phyloP scores from a whole-genome alignment of 2,888 invertebrate species.

The Ormyrus thymus region DNA sequence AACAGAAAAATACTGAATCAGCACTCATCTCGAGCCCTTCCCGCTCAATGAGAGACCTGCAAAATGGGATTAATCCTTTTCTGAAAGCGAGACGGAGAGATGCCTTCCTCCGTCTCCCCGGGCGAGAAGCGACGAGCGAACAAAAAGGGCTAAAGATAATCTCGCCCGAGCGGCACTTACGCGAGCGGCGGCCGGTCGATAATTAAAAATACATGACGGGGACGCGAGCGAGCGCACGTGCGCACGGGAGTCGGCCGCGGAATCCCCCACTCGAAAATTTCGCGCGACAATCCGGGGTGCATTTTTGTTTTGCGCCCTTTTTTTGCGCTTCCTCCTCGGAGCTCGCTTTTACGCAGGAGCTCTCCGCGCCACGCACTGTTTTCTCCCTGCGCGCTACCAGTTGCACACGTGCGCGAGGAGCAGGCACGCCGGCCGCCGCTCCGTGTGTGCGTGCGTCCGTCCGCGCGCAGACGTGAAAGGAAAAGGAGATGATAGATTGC shows the following conservation, averaged over 20 bases:
- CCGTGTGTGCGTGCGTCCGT: background rate
- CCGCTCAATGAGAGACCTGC: too few species aligned
- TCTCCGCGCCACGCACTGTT: background rate
- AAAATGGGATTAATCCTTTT: too few species aligned
- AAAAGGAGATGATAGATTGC: conserved; percentile 35
- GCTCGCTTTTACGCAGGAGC: too few species aligned
- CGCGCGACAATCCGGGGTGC: conserved; percentile 14
- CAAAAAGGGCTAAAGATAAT: conserved; percentile 41
- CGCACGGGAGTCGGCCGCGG: background rate
- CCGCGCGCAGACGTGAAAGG: conserved; percentile 1
- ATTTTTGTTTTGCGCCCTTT: too few species aligned
- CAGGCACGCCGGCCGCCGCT: too few species aligned
- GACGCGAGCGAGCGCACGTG: conserved; percentile 14
- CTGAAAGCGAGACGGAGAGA: too few species aligned
- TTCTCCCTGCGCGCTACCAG: background rate
- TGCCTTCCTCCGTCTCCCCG: too few species aligned
- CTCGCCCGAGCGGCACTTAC: conserved; percentile 27
- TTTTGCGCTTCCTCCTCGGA: too few species aligned
- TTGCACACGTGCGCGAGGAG: conserved; percentile 13
- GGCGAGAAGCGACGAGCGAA: background rate
- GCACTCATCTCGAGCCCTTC: too few species aligned
- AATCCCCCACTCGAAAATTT: conserved; percentile 23
- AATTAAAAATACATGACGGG: conserved; percentile 52
- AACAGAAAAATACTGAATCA: too few species aligned
- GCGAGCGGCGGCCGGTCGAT: conserved; percentile 40